Evolutionary conservation across 2,113 vertebrate species (phyloP).

Genomic region (Cynopterus brachyotis): DNA sequence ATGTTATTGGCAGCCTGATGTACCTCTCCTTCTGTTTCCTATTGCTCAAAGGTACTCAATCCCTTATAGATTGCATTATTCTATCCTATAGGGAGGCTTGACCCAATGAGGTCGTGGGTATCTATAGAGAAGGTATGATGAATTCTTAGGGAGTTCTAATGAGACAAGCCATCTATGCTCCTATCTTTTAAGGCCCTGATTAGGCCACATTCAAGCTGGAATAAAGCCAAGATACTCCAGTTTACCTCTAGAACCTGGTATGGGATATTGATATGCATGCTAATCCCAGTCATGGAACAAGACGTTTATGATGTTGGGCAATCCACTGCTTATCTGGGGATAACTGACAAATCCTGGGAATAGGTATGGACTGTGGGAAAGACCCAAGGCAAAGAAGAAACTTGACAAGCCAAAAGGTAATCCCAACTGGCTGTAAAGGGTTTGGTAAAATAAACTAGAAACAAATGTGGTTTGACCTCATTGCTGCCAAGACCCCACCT

Average conservation of each 20-base stretch:
- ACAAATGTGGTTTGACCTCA: not conserved
- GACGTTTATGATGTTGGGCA: not conserved
- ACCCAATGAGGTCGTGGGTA: not conserved
- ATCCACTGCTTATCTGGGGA: not conserved
- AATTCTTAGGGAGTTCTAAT: not conserved
- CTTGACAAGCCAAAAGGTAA: not conserved
- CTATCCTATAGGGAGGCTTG: not conserved
- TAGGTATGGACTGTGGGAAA: not conserved
- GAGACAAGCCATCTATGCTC: not conserved
- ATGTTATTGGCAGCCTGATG: not conserved
- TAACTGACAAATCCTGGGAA: not conserved
- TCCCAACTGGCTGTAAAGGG: not conserved
- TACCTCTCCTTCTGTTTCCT: too few species aligned
- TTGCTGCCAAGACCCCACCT: not conserved
- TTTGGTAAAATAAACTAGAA: not conserved
- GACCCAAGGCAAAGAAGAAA: not conserved
- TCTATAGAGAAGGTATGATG: not conserved
- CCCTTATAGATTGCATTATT: not conserved
- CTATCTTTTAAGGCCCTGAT: not conserved
- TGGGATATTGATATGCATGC: not conserved
- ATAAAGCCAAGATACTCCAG: not conserved
- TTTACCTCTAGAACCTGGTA: not conserved
- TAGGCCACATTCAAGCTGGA: not conserved
- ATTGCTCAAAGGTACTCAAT: not conserved
- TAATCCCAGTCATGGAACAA: not conserved